A percentile compares a stretch with the other conserved stretches of the same genome.
Conservation (phyloP, 2,888 invertebrate species). For the Tanytarsus gracilentus region DNA sequence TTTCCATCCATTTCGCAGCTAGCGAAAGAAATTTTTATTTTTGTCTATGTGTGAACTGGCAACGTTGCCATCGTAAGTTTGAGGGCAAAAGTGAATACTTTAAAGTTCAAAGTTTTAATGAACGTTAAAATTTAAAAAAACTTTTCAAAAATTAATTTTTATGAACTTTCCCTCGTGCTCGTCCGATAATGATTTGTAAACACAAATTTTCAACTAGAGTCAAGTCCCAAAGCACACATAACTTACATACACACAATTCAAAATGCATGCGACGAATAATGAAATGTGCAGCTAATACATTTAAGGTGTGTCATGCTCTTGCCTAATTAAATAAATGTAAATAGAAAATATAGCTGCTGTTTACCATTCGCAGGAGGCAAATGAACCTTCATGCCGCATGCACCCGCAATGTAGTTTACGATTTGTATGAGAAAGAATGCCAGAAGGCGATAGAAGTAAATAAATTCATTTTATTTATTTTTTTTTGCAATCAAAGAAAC, state of each 20-base stretch:
- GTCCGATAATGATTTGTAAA: too few relatives aligned
- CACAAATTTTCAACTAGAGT: too few relatives aligned
- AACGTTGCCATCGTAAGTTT: not conserved
- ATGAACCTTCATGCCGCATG: constrained; percentile 5
- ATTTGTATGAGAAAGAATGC: not conserved
- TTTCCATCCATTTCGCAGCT: constrained; percentile 9
- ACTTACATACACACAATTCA: too few relatives aligned
- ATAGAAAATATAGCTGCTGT: not conserved
- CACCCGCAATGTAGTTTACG: not conserved
- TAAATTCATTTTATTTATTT: not conserved
- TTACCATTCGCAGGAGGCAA: constrained; percentile 3
- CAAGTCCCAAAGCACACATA: too few relatives aligned
- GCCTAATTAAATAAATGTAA: constrained; percentile 12
- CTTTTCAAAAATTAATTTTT: too few relatives aligned
- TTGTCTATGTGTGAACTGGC: not conserved
- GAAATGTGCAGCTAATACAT: not conserved
- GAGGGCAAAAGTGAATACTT: too few relatives aligned
- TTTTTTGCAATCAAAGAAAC: too few relatives aligned
- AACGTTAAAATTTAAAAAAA: too few relatives aligned
- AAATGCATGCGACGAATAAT: not conserved
- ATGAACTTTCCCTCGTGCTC: too few relatives aligned
- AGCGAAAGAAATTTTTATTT: too few relatives aligned
- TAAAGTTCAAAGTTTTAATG: too few relatives aligned
- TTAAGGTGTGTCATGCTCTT: constrained; percentile 5
- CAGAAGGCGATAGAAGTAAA: not conserved